phyloP scores from a whole-genome alignment of 2,888 invertebrate species.

The Didymodactylos carnosus region DNA sequence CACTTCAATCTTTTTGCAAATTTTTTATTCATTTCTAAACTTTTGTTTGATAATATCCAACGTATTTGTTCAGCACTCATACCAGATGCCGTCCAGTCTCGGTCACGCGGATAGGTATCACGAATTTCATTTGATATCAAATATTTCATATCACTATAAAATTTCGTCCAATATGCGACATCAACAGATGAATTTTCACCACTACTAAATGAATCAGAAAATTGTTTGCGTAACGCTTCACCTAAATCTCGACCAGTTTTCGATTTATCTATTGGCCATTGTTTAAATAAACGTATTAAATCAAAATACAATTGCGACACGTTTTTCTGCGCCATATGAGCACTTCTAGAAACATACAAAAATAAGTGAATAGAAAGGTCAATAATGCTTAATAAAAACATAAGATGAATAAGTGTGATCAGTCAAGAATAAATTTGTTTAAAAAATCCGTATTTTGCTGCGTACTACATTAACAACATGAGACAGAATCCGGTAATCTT shows the following conservation, averaged over 20 bases:
- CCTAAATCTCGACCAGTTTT: conserved; percentile 11
- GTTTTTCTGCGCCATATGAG: neutral
- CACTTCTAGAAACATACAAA: no score
- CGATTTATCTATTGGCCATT: conserved; percentile 12
- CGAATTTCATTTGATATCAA: conserved; percentile 3
- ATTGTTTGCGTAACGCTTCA: conserved; percentile 7
- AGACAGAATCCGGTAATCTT: no score
- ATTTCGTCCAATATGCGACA: neutral
- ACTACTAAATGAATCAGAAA: neutral
- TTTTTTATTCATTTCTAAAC: neutral
- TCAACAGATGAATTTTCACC: conserved; percentile 7
- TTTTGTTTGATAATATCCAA: conserved; percentile 7
- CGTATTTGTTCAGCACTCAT: conserved; percentile 8
- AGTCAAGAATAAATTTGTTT: no score
- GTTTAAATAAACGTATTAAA: conserved; percentile 11
- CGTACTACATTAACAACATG: no score
- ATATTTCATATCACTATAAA: conserved; percentile 1
- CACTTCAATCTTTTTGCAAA: neutral
- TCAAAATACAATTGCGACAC: conserved; percentile 5
- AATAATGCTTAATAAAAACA: no score
- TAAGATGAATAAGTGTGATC: no score
- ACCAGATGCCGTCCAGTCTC: conserved; percentile 3
- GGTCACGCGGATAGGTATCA: neutral
- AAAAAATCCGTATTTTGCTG: no score
- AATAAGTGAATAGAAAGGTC: no score